Evolutionary conservation across 2,888 invertebrate genomes (phyloP).

Genomic region (Ischnus inquisitorius): DNA sequence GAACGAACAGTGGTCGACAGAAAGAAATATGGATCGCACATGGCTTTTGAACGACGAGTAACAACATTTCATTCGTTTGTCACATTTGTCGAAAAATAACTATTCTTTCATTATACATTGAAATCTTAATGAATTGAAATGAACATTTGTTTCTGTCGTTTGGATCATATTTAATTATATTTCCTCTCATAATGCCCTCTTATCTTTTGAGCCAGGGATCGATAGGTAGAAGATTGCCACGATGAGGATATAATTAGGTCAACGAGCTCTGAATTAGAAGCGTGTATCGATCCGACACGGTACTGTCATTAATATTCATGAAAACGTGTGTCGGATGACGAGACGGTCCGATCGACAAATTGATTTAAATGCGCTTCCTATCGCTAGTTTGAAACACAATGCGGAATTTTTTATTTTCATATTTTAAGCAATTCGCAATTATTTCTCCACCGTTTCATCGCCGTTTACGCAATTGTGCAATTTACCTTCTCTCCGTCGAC

Average conservation of each 20-base stretch:
- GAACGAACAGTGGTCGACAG: too few species aligned
- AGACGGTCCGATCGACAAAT: slow-evolving; percentile 1
- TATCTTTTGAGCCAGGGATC: not conserved
- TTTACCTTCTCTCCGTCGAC: not conserved
- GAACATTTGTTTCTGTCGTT: not conserved
- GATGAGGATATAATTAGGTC: slow-evolving; percentile 61
- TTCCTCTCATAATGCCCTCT: slow-evolving; percentile 1
- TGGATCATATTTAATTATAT: not conserved
- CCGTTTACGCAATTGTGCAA: not conserved
- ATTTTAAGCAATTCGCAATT: not conserved
- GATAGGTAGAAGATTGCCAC: slow-evolving; percentile 31
- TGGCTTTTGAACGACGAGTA: too few species aligned
- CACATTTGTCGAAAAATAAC: too few species aligned
- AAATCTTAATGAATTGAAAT: not conserved
- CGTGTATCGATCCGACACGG: slow-evolving; percentile 53
- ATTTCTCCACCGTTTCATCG: not conserved
- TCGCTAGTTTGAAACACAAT: not conserved
- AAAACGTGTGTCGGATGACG: slow-evolving; percentile 23
- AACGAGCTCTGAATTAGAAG: slow-evolving; percentile 62
- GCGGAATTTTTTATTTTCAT: not conserved
- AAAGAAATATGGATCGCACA: too few species aligned
- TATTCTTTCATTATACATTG: too few species aligned
- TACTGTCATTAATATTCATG: slow-evolving; percentile 48
- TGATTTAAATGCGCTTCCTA: slow-evolving; percentile 2
- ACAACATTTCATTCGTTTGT: too few species aligned